Conservation (phyloP, 2,888 invertebrate species). For the Dione vanillae region DNA sequence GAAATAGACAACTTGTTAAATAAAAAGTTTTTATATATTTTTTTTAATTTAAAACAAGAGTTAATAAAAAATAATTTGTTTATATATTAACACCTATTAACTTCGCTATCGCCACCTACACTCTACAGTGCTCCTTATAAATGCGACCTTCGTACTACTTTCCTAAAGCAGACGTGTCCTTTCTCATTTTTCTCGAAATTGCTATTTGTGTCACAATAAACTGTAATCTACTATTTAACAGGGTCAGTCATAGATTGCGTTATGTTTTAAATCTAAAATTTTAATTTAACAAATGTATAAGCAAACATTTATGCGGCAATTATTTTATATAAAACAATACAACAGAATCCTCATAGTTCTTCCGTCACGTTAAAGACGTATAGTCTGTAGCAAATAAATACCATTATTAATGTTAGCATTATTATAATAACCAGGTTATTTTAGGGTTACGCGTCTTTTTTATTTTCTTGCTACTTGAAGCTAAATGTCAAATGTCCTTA, state of each 20-base stretch:
- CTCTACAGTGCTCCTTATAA: constrained; percentile 59
- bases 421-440: not conserved
- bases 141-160: constrained; percentile 36
- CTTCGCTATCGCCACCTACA: constrained; percentile 61
- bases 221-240: not conserved
- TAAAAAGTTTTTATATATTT: too few relatives aligned
- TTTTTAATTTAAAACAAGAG: not conserved
- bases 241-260: constrained; percentile 24
- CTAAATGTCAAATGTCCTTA: not conserved
- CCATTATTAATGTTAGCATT: not conserved
- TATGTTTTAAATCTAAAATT: constrained; percentile 1
- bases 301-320: too few relatives aligned
- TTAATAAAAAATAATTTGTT: constrained; percentile 29
- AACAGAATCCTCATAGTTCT: too few relatives aligned
- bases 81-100: constrained; percentile 68
- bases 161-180: constrained; percentile 34
- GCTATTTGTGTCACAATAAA: constrained; percentile 30
- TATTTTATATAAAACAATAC: too few relatives aligned
- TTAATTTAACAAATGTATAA: too few relatives aligned
- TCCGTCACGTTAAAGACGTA: not conserved
- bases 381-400: not conserved
- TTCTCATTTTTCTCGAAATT: constrained; percentile 15
- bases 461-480: too few relatives aligned
- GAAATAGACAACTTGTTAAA: too few relatives aligned
- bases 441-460: not conserved